Conservation (phyloP, 2,797 vertebrate genomes). For the Cottoperca gobio region DNA sequence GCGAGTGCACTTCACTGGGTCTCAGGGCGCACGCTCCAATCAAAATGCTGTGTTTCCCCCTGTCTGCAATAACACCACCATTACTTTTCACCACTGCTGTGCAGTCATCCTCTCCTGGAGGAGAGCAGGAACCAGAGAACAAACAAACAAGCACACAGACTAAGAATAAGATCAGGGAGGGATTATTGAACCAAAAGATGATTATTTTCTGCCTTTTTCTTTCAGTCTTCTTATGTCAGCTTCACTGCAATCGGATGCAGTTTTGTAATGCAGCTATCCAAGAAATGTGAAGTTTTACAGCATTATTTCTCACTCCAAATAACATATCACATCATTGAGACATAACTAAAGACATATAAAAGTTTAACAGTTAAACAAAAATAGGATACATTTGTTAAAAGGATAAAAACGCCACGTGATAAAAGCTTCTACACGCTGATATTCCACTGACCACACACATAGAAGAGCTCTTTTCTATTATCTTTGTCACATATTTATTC, state of each 20-base stretch:
- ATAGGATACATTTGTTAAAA: not conserved
- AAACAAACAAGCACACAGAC: slow-evolving; percentile 71
- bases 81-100: slow-evolving; percentile 71
- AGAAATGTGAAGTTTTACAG: slow-evolving; percentile 34
- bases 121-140: slow-evolving; percentile 65
- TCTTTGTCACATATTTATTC: slow-evolving; percentile 81
- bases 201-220: slow-evolving; percentile 63
- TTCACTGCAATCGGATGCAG: slow-evolving; percentile 50
- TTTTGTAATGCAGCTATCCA: slow-evolving; percentile 31
- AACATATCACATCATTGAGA: not conserved
- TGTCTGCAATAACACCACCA: slow-evolving; percentile 77
- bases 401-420: slow-evolving; percentile 11
- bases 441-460: slow-evolving; percentile 70
- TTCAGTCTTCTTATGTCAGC: slow-evolving; percentile 57
- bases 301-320: slow-evolving; percentile 14
- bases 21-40: slow-evolving; percentile 81
- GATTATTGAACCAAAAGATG: slow-evolving; percentile 70
- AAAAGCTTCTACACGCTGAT: not conserved
- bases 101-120: slow-evolving; percentile 66
- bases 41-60: slow-evolving; percentile 78
- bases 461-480: slow-evolving; percentile 65
- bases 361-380: not conserved
- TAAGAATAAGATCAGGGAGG: slow-evolving; percentile 67
- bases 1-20: slow-evolving; percentile 83
- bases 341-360: not conserved